Evolutionary conservation across 2,888 invertebrate genomes (phyloP).

Genomic region (Strigamia crassipes): DNA sequence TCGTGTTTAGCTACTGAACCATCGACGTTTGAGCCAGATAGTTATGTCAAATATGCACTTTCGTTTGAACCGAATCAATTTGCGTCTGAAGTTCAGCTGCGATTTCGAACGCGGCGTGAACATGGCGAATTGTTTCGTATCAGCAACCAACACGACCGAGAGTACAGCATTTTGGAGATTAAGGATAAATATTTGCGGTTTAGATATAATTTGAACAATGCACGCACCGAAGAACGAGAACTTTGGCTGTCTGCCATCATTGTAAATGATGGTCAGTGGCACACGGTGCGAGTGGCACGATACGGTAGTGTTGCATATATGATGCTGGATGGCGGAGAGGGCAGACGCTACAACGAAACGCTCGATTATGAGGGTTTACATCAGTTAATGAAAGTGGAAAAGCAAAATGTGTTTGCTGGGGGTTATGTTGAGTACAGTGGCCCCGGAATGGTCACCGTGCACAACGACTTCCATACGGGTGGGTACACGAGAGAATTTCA

Average conservation of each 20-base stretch:
- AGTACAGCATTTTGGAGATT: conserved; percentile 90
- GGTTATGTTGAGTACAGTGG: conserved; percentile 95
- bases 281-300: conserved; percentile 86
- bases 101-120: conserved; percentile 90
- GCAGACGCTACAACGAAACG: conserved; percentile 88
- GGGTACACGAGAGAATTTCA: conserved; percentile 52
- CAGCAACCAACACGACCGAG: conserved; percentile 90
- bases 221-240: conserved; percentile 86
- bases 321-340: conserved; percentile 93
- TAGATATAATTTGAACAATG: conserved; percentile 88
- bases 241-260: conserved; percentile 87
- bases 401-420: conserved; percentile 93
- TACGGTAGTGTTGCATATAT: conserved; percentile 91
- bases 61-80: conserved; percentile 92
- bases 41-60: conserved; percentile 94
- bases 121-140: conserved; percentile 92
- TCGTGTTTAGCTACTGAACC: conserved; percentile 70
- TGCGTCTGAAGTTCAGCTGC: conserved; percentile 87
- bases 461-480: conserved; percentile 92
- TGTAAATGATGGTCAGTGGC: conserved; percentile 97
- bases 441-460: conserved; percentile 89
- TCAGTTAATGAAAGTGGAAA: conserved; percentile 89
- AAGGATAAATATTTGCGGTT: conserved; percentile 88
- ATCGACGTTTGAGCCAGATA: conserved; percentile 89
- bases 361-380: conserved; percentile 82